Conservation (phyloP, 2,797 vertebrate species). For the Tachyglossus aculeatus region DNA sequence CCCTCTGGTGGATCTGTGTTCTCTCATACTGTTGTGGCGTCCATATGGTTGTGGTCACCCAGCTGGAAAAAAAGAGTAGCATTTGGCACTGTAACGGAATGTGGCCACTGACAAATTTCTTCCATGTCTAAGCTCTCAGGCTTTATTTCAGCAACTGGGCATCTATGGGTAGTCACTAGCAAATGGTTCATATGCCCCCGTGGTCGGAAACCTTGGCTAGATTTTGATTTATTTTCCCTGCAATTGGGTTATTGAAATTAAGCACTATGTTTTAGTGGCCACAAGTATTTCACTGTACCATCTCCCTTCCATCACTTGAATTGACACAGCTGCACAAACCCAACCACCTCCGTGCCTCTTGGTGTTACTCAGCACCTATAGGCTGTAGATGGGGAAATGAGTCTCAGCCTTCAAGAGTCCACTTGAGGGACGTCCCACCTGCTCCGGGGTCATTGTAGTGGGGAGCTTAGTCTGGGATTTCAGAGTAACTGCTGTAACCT, state of each 20-base stretch:
- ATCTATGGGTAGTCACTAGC: slow-evolving; percentile 45
- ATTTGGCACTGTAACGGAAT: not conserved
- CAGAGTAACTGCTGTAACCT: too few relatives aligned
- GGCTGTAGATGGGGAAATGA: too few relatives aligned
- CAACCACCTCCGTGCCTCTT: not conserved
- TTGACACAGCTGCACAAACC: slow-evolving; percentile 19
- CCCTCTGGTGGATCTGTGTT: too few relatives aligned
- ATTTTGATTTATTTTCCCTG: slow-evolving; percentile 25
- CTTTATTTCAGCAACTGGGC: slow-evolving; percentile 17
- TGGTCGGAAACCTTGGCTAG: not conserved
- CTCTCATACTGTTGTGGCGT: too few relatives aligned
- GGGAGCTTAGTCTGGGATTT: too few relatives aligned
- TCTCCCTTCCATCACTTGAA: too few relatives aligned
- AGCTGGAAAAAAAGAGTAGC: not conserved
- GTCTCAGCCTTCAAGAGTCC: too few relatives aligned
- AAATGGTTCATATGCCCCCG: slow-evolving; percentile 36
- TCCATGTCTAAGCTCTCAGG: not conserved
- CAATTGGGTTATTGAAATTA: slow-evolving; percentile 65
- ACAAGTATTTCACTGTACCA: too few relatives aligned
- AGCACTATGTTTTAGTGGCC: slow-evolving; percentile 61
- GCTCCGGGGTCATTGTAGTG: too few relatives aligned
- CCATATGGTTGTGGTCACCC: too few relatives aligned
- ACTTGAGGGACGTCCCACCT: too few relatives aligned
- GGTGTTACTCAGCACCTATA: not conserved
- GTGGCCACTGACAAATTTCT: not conserved